Percentiles rank a stretch among this genome's conserved stretches.
Evolutionary conservation across 2,797 vertebrate genomes (phyloP).

Genomic region (Coluber constrictor): DNA sequence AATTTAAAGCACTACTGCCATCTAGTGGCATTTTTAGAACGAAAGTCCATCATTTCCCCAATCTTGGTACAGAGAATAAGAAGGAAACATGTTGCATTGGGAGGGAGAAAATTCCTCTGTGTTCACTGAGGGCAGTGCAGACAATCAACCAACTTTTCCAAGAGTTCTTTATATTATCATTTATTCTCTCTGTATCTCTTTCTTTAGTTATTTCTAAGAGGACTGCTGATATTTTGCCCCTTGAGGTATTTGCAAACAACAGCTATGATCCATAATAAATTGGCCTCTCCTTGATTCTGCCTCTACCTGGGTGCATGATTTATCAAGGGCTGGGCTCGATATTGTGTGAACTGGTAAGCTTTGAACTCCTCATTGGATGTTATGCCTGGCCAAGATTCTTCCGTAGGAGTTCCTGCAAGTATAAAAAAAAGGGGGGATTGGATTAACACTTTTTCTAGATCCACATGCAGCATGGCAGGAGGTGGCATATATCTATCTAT

Average conservation of each 20-base stretch:
- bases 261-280: fast-evolving
- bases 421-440: not conserved
- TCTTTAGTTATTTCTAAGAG: not conserved
- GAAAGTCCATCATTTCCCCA: not conserved
- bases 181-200: not conserved
- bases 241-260: not conserved
- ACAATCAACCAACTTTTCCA: not conserved
- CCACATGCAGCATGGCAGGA: not conserved
- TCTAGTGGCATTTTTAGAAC: not conserved
- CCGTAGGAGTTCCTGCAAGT: slow-evolving; percentile 84
- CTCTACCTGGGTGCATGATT: slow-evolving; percentile 87
- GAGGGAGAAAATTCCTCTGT: not conserved
- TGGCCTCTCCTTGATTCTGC: fast-evolving
- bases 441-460: not conserved
- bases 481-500: not conserved
- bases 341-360: slow-evolving; percentile 81
- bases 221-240: not conserved
- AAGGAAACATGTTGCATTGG: not conserved
- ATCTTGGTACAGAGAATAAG: not conserved
- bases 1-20: slow-evolving; percentile 2
- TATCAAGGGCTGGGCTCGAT: slow-evolving; percentile 82
- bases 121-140: not conserved
- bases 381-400: slow-evolving; percentile 90
- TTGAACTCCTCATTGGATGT: slow-evolving; percentile 84
- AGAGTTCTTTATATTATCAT: not conserved